phyloP scores from a whole-genome alignment of 2,113 vertebrate species.

The Burhinus bistriatus region DNA sequence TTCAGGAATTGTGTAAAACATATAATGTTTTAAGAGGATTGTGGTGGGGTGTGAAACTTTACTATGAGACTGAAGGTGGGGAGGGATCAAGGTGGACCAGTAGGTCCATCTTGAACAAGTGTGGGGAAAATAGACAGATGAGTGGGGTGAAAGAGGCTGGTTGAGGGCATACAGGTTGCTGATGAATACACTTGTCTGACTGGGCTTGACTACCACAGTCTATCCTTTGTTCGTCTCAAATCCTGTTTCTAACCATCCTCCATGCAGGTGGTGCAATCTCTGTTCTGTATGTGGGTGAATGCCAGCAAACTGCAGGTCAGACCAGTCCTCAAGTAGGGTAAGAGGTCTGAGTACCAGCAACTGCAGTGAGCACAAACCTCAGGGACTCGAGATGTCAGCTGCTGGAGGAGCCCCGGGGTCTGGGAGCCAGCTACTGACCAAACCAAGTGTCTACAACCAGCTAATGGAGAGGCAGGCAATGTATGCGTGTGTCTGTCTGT shows the following conservation, averaged over 20 bases:
- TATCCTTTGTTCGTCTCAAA: background rate
- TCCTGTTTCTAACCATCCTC: background rate
- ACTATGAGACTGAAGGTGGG: background rate
- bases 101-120: background rate
- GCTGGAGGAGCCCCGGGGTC: background rate
- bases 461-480: background rate
- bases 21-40: background rate
- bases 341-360: background rate
- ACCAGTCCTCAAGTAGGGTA: background rate
- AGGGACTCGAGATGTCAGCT: background rate
- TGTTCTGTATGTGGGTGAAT: background rate
- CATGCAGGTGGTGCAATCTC: background rate
- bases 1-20: background rate
- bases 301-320: background rate
- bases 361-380: background rate
- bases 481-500: rapidly evolving
- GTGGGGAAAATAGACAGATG: background rate
- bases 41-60: background rate
- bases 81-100: background rate
- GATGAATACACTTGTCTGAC: background rate
- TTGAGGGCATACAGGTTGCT: background rate
- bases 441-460: background rate
- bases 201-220: background rate
- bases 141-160: background rate
- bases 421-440: background rate